Base-by-base conservation (phyloP, 2,113 vertebrate species). In the Pavo muticus region DNA sequence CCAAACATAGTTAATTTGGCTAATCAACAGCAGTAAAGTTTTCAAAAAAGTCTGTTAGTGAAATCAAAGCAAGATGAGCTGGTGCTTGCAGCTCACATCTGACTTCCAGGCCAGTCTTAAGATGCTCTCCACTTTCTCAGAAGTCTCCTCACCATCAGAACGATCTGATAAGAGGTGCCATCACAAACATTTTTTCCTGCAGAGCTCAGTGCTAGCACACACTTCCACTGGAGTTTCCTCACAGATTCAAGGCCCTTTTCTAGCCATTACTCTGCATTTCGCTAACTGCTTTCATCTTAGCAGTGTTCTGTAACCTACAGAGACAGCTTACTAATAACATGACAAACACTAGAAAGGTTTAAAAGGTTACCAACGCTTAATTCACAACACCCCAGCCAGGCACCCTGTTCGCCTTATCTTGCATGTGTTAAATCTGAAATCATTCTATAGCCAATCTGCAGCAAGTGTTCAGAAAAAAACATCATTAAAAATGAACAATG, bases 401-500 rank as follows among this genome's bases (percentile, higher is more conserved):
- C 30, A 74, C 19, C 32, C 29, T 6, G 76, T 37, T 29, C 59
- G 48, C 54, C 90, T 89, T 75, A 84, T 54, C 92, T 52, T 73
- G 15, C 6, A 8, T 4, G 35, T 37, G 24, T 76, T 82, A 83
- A 63, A 35, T 25, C 54, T 45, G 60, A 84, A 83, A 64, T 73
- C 17, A 83, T 95, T 90, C 70, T 63, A 50, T 8, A 86, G 50
- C 15, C 2, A 0, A 88, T 80, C 68, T 50, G 27, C 90, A 44
- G 89, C 86, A 90, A 84, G n/a, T 54, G 73, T 73, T 82, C 40
- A 75, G 35, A 56, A n/a, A 44, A 88, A 95, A 93, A 85, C 29
- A 72, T 45, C 12, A 81, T 75, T 39, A 45, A 94, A 83, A 87
- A 79, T 23, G 29, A 93, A 92, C 83, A 95, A 75, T 32, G 81